Percentiles rank a stretch among this genome's conserved stretches.
phyloP scores from a whole-genome alignment of 2,113 vertebrate genomes.

The human region DNA sequence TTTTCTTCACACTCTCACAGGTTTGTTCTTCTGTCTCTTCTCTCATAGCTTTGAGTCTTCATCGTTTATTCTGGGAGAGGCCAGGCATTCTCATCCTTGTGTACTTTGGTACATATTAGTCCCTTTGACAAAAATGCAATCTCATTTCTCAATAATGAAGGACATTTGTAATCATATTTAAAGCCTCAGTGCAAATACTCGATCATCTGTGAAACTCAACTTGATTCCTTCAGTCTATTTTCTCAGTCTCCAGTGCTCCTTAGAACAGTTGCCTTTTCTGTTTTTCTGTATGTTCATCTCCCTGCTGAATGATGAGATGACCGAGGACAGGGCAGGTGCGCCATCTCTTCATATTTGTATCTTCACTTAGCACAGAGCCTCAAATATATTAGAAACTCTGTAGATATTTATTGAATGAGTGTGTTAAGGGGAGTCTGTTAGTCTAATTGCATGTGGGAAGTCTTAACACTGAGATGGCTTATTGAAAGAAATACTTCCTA shows the following conservation, averaged over 20 bases:
- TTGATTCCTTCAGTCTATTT: not conserved
- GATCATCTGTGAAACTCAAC: not conserved
- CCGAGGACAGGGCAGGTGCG: not conserved
- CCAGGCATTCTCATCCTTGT: not conserved
- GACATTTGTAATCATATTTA: not conserved
- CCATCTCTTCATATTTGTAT: not conserved
- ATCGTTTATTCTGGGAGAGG: too few relatives aligned
- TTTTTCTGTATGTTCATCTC: not conserved
- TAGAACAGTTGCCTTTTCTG: not conserved
- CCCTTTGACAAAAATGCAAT: not conserved
- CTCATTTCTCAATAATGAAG: not conserved
- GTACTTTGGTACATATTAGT: not conserved
- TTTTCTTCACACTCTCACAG: not conserved
- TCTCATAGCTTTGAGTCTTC: not conserved
- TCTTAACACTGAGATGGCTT: not conserved
- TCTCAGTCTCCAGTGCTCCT: not conserved
- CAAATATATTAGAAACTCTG: not conserved
- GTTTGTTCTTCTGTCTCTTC: not conserved
- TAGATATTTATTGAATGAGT: not conserved
- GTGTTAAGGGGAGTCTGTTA: not conserved
- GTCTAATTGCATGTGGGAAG: not conserved
- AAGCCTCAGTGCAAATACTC: not conserved
- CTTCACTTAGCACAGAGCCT: not conserved
- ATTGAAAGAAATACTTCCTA: not conserved
- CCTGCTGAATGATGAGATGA: not conserved